Base-by-base conservation (phyloP, 1,140 invertebrate species). In the Heterodera schachtii region DNA sequence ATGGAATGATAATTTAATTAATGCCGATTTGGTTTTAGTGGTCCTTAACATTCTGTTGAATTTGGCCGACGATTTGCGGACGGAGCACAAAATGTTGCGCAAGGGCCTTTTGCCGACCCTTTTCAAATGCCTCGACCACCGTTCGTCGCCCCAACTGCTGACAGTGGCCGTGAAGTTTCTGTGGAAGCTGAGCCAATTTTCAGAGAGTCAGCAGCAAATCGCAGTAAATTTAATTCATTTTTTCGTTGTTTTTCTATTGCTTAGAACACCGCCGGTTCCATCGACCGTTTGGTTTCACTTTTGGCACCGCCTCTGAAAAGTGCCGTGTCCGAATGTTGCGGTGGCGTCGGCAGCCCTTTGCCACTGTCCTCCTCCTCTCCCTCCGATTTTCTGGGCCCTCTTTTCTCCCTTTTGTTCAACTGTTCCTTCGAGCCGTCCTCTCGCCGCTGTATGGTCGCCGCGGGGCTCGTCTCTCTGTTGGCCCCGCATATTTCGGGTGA, bases 31-130 rank as follows among this genome's bases (percentile, higher is more conserved):
- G 31, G n/a, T 91, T 81, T 84, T 86, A 91, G 92, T 92, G 64
- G 91, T 92, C 16, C 96, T 96, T 91, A 96, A 97, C 91, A 92
- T 99, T 82, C 91, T 99, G 70, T 91, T 98, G 41, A 98, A 98
- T 90, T 94, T 99, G 88, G 94, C 96, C 7, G 96, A 98, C 91
- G 96, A 98, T 91, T 92, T 94, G 19, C 95, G 91, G 75, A 91
- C 98, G 9, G 96, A 98, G 91, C 94, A 96, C 90, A 99, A 99
- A 92, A 98, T 99, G 95, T 93, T 85, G 21, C 95, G 95, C 83
- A 95, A 96, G 90, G 95, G 95, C 84, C 93, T 98, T 82, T 94
- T 98, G 3, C 93, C 93, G 46, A 93, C 97, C 90, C 92, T 99
- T 9, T 93, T 95, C n/a, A 94, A 94, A 86, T 94, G 94, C 49